These are phyloP conservation scores for Drosophila trapezifrons DNA, from an alignment of 1,140 invertebrate species.

Conservation along the genomic window DNA sequence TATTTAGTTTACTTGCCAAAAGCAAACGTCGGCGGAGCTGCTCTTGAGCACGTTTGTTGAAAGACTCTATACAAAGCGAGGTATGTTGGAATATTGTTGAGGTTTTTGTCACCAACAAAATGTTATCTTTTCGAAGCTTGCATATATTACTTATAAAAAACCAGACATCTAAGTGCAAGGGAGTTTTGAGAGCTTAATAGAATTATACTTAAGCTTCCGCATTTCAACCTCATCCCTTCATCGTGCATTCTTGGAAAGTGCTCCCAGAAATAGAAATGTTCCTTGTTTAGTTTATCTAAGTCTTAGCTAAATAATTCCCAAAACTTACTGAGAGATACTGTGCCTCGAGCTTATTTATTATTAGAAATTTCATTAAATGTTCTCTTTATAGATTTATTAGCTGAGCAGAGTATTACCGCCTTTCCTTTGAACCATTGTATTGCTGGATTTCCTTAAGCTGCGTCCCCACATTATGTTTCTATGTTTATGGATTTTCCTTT, in stretches of 20 bases:
- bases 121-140: not conserved
- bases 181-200: not conserved
- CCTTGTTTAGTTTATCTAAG: not conserved
- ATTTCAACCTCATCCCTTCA: not conserved
- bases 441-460: constrained; percentile 23
- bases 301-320: not conserved
- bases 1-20: constrained; percentile 36
- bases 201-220: not conserved
- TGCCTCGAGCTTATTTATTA: constrained; percentile 3
- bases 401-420: constrained; percentile 18
- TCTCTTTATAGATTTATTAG: not conserved
- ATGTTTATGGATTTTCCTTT: constrained; percentile 50
- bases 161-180: too few relatives aligned
- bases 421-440: constrained; percentile 19
- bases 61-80: not conserved
- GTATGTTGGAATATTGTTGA: constrained; percentile 2
- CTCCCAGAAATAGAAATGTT: not conserved
- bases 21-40: constrained; percentile 26
- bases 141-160: constrained; percentile 2
- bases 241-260: not conserved
- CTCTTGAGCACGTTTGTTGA: constrained; percentile 43
- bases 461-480: constrained; percentile 51
- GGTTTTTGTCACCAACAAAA: not conserved
- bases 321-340: not conserved
- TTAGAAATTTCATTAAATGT: constrained; percentile 5